Base-by-base conservation (phyloP, 2,113 vertebrate species). In the Ceuthmochares aereus region DNA sequence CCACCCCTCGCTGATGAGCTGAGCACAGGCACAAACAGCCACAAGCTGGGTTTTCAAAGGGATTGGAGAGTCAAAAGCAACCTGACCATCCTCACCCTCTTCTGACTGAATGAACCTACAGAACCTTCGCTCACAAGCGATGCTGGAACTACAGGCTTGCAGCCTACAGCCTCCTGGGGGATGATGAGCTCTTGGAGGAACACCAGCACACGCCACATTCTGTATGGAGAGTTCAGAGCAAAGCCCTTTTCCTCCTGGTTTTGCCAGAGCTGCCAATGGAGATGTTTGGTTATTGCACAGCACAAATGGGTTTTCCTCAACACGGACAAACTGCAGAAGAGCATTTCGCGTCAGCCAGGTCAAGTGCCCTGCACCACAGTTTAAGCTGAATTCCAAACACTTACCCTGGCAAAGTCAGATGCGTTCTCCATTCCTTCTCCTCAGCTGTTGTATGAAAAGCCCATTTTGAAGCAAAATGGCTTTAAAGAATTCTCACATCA, bases 1-100 rank as follows among this genome's bases (percentile, higher is more conserved):
- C 8, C 1, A 0, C 5, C 30, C 20, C 10, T 8, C 2, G 8
- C 4, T 23, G 5, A 42, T 29, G 47, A 40, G 32, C 49, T 0
- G 6, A 67, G 30, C 52, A 7, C 40, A 29, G 30, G 14, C 22
- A n/a, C 21, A 29, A 14, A 32, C 27, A 47, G 13, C 52, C n/a
- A 14, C 9, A 8, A 17, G 60, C 23, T 14, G 1, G 3, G 26
- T 19, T 60, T 36, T 23, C 6, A 40, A 1, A 19, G 30, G 16
- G 14, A 11, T 9, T 19, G 2, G 11, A 25, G 54, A 8, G 22
- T 40, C 8, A 2, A 10, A 22, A 42, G 6, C 3, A 22, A 51
- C 15, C 23, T 14, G 17, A 4, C 55, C 55, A 7, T n/a, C 13
- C 54, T 4, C 21, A 22, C 42, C 14, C 0, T 26, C 27, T 26